These are phyloP conservation scores for Drosophila histrio DNA, from an alignment of 2,888 invertebrate species.

Conservation along the genomic window DNA sequence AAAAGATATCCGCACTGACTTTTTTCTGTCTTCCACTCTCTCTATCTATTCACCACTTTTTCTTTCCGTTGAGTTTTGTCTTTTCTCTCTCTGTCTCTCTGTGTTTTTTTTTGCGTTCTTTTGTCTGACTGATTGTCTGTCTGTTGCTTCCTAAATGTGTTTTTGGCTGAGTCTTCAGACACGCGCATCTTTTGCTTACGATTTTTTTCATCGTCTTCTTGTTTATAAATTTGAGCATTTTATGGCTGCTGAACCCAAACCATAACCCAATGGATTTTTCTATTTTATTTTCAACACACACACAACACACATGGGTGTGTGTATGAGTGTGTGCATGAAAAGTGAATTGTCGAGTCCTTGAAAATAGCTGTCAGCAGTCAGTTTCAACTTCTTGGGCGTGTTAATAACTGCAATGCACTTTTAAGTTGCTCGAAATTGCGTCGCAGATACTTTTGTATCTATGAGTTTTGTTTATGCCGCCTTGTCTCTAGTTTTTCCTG, in stretches of 20 bases:
- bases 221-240: slow-evolving; percentile 73
- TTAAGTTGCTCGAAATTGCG: slow-evolving; percentile 49
- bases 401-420: slow-evolving; percentile 70
- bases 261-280: slow-evolving; percentile 17
- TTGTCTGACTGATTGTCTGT: slow-evolving; percentile 33
- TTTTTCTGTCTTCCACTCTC: slow-evolving; percentile 6
- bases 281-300: slow-evolving; percentile 29
- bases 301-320: slow-evolving; percentile 4
- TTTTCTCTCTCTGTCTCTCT: slow-evolving; percentile 8
- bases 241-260: slow-evolving; percentile 60
- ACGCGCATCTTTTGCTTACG: slow-evolving; percentile 62
- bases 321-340: slow-evolving; percentile 16
- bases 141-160: slow-evolving; percentile 66
- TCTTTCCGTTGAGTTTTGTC: slow-evolving; percentile 50
- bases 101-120: slow-evolving; percentile 24
- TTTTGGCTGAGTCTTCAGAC: slow-evolving; percentile 51
- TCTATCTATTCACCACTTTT: slow-evolving; percentile 54
- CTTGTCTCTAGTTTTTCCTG: slow-evolving; percentile 7
- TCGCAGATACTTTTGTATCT: slow-evolving; percentile 66
- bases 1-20: slow-evolving; percentile 60
- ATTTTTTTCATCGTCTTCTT: slow-evolving; percentile 24
- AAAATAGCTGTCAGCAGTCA: slow-evolving; percentile 64
- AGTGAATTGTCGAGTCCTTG: slow-evolving; percentile 58
- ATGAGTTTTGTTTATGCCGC: slow-evolving; percentile 53
- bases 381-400: slow-evolving; percentile 37